phyloP scores from a whole-genome alignment of 2,797 vertebrate species.

The Hozukius guyotensis region DNA sequence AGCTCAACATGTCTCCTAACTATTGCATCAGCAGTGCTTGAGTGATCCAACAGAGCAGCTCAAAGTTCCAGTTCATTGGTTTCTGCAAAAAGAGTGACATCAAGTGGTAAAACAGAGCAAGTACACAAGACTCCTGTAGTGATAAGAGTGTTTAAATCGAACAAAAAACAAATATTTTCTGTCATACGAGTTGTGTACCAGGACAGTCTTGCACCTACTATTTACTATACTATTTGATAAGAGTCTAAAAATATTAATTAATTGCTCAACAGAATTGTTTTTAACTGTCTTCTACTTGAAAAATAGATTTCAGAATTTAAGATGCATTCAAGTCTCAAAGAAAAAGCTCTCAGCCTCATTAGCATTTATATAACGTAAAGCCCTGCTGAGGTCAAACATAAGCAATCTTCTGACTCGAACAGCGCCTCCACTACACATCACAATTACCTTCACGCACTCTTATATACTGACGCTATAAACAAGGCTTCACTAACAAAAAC shows the following conservation, averaged over 20 bases:
- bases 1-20: background rate
- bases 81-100: slow-evolving; percentile 60
- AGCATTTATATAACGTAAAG: background rate
- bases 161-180: background rate
- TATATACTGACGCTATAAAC: background rate
- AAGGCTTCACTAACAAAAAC: background rate
- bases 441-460: background rate
- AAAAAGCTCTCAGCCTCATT: background rate
- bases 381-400: background rate
- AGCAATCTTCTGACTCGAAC: background rate
- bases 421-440: background rate
- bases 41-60: background rate
- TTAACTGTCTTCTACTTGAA: background rate
- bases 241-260: background rate
- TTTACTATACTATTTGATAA: background rate
- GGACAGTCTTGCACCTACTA: background rate
- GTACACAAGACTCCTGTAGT: slow-evolving; percentile 3
- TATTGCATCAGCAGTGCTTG: background rate
- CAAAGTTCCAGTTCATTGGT: background rate
- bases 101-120: slow-evolving; percentile 64
- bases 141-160: background rate
- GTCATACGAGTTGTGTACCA: background rate
- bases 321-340: background rate
- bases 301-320: background rate
- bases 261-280: background rate